phyloP scores from a whole-genome alignment of 37 sponge, comb jelly and placozoan species.

The Lycopodina hypogea region DNA sequence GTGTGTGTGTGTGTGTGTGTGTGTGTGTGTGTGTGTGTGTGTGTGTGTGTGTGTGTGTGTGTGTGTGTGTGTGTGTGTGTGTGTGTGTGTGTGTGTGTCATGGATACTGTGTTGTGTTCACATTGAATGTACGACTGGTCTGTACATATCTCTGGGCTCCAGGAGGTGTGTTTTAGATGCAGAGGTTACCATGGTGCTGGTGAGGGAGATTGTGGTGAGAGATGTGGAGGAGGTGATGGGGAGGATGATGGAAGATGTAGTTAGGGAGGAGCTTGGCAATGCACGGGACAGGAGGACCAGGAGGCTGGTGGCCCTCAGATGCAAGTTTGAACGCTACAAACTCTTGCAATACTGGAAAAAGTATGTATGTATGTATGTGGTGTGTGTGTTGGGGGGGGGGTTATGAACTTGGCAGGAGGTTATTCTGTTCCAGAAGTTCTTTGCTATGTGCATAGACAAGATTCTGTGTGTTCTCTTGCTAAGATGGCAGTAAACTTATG shows the following conservation, averaged over 20 bases:
- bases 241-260: not conserved
- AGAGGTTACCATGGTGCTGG: too few species aligned
- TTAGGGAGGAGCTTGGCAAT: not conserved
- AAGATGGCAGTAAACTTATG: too few species aligned
- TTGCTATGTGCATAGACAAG: too few species aligned
- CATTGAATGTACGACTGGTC: too few species aligned
- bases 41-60: not conserved
- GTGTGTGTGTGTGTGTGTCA: not conserved
- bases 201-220: too few species aligned
- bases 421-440: too few species aligned
- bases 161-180: not conserved
- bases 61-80: not conserved
- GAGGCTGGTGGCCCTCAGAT: constrained; percentile 18
- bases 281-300: constrained; percentile 15
- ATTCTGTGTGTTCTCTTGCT: too few species aligned
- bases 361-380: not conserved
- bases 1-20: not conserved
- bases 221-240: not conserved
- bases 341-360: constrained; percentile 37
- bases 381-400: not conserved
- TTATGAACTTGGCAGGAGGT: too few species aligned
- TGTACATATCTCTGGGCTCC: not conserved
- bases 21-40: not conserved
- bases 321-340: not conserved
- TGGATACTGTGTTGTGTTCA: not conserved